Evolutionary conservation across 1,140 invertebrate genomes (phyloP).

Genomic region (Bombus waltoni): DNA sequence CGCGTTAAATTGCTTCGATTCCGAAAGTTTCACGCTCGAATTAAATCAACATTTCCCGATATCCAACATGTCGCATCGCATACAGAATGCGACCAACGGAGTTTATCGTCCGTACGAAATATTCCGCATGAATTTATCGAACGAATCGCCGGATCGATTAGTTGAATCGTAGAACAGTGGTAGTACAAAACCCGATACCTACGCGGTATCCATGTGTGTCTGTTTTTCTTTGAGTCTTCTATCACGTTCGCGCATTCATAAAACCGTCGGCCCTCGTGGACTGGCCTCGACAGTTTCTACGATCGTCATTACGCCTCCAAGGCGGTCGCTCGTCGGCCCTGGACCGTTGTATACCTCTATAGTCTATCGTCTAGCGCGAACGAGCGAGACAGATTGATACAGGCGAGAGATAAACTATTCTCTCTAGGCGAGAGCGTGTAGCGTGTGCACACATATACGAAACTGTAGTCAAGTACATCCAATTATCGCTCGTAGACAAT

Average conservation of each 20-base stretch:
- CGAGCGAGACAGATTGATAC: constrained; percentile 43
- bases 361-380: constrained; percentile 48
- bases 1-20: neutral
- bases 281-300: constrained; percentile 72
- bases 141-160: neutral
- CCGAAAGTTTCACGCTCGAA: neutral
- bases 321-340: constrained; percentile 72
- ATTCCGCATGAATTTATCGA: constrained; percentile 4
- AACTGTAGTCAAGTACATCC: constrained; percentile 53
- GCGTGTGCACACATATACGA: constrained; percentile 15
- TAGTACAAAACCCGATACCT: constrained; percentile 34
- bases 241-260: constrained; percentile 59
- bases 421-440: constrained; percentile 5
- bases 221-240: constrained; percentile 37
- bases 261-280: constrained; percentile 60
- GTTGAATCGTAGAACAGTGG: neutral
- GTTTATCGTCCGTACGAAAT: neutral
- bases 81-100: too few species aligned
- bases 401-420: constrained; percentile 58
- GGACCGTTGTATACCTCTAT: constrained; percentile 56
- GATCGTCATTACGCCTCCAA: constrained; percentile 74
- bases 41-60: neutral
- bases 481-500: constrained; percentile 66
- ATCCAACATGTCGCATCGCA: too few species aligned
- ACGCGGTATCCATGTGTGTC: constrained; percentile 33